A percentile compares a stretch with the other conserved stretches of the same genome.
phyloP scores from a whole-genome alignment of 2,888 invertebrate species.

The Carpatolechia fugitivella region DNA sequence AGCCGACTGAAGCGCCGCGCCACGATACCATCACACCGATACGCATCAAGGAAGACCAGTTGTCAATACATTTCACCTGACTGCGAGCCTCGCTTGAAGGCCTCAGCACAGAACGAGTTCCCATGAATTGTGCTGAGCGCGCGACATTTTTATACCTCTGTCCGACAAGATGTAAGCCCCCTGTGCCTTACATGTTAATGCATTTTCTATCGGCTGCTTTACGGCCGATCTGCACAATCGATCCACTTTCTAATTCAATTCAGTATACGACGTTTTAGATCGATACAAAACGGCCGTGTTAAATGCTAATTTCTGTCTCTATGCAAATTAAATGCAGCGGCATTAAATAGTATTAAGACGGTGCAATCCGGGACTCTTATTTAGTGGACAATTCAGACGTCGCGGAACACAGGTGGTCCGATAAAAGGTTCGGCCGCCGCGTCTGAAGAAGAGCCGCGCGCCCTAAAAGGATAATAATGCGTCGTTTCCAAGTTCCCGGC shows the following conservation, averaged over 20 bases:
- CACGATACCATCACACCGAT: slow-evolving; percentile 75
- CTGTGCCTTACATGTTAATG: slow-evolving; percentile 60
- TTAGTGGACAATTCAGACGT: slow-evolving; percentile 78
- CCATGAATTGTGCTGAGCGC: slow-evolving; percentile 68
- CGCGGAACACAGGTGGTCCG: slow-evolving; percentile 74
- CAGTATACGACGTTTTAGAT: slow-evolving; percentile 23
- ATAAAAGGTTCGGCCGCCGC: slow-evolving; percentile 69
- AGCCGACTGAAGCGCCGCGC: slow-evolving; percentile 73
- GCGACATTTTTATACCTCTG: slow-evolving; percentile 71
- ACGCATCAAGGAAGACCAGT: slow-evolving; percentile 78
- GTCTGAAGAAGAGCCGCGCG: slow-evolving; percentile 68
- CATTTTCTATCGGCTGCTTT: slow-evolving; percentile 41
- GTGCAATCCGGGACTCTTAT: slow-evolving; percentile 72
- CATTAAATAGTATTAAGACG: slow-evolving; percentile 68
- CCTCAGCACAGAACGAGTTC: slow-evolving; percentile 62
- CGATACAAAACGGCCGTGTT: slow-evolving; percentile 49
- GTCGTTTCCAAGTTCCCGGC: slow-evolving; percentile 65
- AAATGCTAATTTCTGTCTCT: slow-evolving; percentile 67
- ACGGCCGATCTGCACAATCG: slow-evolving; percentile 33
- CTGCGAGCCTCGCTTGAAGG: slow-evolving; percentile 68
- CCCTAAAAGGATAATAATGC: slow-evolving; percentile 80
- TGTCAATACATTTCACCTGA: slow-evolving; percentile 79
- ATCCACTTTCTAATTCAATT: slow-evolving; percentile 50
- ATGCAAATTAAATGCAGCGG: slow-evolving; percentile 66
- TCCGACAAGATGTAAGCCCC: slow-evolving; percentile 49